Base-by-base conservation (phyloP, 2,888 invertebrate species). In the Syrphus vitripennis region DNA sequence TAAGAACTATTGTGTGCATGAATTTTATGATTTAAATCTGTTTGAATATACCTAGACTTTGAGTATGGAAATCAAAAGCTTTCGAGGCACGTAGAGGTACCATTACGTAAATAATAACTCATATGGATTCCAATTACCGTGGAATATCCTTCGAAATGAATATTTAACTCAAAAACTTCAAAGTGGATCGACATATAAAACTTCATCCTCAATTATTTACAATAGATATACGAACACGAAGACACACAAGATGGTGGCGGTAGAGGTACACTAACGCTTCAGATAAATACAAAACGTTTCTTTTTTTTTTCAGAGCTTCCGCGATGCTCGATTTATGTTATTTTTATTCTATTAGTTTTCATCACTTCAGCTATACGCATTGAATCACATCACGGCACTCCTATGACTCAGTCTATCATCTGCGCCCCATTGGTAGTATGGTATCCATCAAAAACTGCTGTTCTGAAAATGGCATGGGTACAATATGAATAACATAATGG, bases 261-360 rank as follows among this genome's bases (percentile, higher is more conserved):
- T 42, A 42, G 1, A 12, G 12, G 3, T 50, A 50, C 24, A 14
- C 31, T 57, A 31, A 29, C 26, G 1, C 16, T 55, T 21, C 34
- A 37, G 14, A 34, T 59, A 59, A 59, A 34, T 29, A 63, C 5
- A 63, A 65, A 65, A 45, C 29, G 45, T 29, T 50, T 4, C 50
- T 67, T 21, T 40, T 67, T 24, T 67, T 21, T 40, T 67, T 24
- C 24, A 45, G 6, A 67, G 29, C 34, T 50, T 67, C 48, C 67
- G 50, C 50, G 67, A 50, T 50, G 48, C 67, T 67, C 50, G 67
- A 67, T 50, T 67, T 50, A 67, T 67, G 67, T 50, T 67, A 34
- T 50, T 67, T 67, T 67, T 42, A 63, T 42, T 67, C 31, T 48
- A 48, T 48, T 48, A 48, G 26, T 67, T 67, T 48, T 67, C 48